Evolutionary conservation across 2,113 vertebrate species (phyloP).

Genomic region (Promerops cafer): DNA sequence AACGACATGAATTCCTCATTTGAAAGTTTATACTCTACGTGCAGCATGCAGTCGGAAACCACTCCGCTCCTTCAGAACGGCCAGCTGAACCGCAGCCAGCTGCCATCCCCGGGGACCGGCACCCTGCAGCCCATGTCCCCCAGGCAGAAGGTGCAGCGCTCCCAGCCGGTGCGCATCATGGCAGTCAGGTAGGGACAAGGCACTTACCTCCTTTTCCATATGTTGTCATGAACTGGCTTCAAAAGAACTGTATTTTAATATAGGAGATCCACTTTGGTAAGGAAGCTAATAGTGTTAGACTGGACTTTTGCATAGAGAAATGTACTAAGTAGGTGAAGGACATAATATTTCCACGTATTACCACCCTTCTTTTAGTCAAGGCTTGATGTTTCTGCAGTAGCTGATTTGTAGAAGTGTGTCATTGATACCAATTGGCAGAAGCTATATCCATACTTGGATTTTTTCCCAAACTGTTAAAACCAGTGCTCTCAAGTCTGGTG

Average conservation of each 20-base stretch:
- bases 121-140: constrained; percentile 53
- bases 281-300: background rate
- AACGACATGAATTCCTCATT: constrained; percentile 92
- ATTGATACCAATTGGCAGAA: background rate
- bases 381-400: background rate
- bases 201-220: background rate
- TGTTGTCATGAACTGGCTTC: background rate
- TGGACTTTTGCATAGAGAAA: background rate
- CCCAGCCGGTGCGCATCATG: constrained; percentile 93
- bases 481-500: background rate
- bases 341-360: accelerated
- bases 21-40: constrained; percentile 83
- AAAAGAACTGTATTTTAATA: accelerated
- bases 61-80: constrained; percentile 85
- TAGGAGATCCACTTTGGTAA: accelerated
- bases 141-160: constrained; percentile 77
- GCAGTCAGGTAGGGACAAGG: constrained; percentile 82
- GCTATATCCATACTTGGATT: background rate
- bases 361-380: background rate
- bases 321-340: background rate
- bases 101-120: constrained; percentile 25
- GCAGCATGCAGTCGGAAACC: constrained; percentile 79
- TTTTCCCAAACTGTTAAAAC: background rate
- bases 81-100: constrained; percentile 68
- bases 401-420: background rate